phyloP scores from a whole-genome alignment of 2,888 invertebrate species.

The Margaritifera margaritifera region DNA sequence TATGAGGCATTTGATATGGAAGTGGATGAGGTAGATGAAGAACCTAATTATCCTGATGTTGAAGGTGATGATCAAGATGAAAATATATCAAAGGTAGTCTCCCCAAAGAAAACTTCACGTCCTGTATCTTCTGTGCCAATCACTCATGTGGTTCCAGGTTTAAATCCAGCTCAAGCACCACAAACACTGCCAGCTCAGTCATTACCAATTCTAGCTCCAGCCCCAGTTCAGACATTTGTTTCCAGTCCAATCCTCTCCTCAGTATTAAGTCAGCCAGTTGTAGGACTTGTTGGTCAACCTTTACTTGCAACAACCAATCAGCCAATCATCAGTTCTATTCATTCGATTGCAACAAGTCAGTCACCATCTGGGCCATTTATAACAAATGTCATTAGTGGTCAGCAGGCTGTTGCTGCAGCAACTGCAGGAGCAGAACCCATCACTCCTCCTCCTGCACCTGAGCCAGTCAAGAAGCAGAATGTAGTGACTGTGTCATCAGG shows the following conservation, averaged over 20 bases:
- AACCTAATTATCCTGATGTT: conserved; percentile 8
- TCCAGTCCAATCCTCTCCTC: no score
- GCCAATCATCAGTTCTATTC: no score
- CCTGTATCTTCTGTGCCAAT: no score
- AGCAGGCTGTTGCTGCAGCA: conserved; percentile 20
- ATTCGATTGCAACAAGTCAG: no score
- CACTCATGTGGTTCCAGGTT: no score
- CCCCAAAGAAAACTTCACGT: conserved; percentile 1
- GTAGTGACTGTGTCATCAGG: conserved; percentile 44
- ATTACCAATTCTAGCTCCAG: conserved; percentile 7
- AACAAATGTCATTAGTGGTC: conserved; percentile 34
- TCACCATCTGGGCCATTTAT: conserved; percentile 25
- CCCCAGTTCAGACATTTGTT: background rate
- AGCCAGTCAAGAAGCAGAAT: conserved; percentile 1
- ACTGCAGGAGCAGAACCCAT: conserved; percentile 1
- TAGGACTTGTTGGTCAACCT: conserved; percentile 4
- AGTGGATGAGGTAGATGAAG: conserved; percentile 39
- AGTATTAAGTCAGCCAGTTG: background rate
- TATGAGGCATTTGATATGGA: conserved; percentile 49
- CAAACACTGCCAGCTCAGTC: background rate
- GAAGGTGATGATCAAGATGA: conserved; percentile 18
- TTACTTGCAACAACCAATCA: background rate
- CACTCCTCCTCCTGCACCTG: background rate
- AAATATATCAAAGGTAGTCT: conserved; percentile 19
- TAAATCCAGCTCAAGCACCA: background rate